Percentiles rank a stretch among this genome's conserved stretches.
Conservation (phyloP, 30 jellyfish, hydroid and myxozoan genomes). For the Chrysaora quinquecirrha region DNA sequence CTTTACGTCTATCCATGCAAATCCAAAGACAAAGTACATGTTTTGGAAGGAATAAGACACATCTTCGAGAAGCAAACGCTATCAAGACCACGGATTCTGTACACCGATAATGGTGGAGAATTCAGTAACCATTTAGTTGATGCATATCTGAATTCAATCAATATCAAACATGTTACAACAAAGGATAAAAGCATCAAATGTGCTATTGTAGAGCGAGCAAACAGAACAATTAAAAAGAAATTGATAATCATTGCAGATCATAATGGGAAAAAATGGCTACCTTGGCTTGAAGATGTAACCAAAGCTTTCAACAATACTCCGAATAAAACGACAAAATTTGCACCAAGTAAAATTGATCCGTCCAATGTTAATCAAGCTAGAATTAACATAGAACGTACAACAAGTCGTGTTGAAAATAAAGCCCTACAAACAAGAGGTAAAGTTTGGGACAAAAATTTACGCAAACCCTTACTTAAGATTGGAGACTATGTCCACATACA, state of each 20-base stretch:
- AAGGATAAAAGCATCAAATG: constrained; percentile 1
- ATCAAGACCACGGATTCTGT: background rate
- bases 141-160: background rate
- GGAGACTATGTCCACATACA: background rate
- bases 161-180: background rate
- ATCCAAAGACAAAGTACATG: background rate
- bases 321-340: background rate
- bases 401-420: background rate
- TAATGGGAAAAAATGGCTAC: background rate
- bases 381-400: background rate
- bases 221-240: background rate
- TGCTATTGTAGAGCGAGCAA: constrained; percentile 2
- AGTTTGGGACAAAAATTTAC: background rate
- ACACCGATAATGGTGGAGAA: constrained; percentile 10
- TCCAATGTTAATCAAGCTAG: background rate
- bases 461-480: background rate
- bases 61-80: background rate
- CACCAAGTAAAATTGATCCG: background rate
- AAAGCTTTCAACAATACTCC: background rate
- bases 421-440: background rate
- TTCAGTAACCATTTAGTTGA: background rate
- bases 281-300: background rate
- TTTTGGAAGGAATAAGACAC: background rate
- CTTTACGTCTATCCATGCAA: background rate
- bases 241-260: background rate